These are phyloP conservation scores for Phaethon lepturus DNA, from an alignment of 2,113 vertebrate genomes.

Conservation along the genomic window DNA sequence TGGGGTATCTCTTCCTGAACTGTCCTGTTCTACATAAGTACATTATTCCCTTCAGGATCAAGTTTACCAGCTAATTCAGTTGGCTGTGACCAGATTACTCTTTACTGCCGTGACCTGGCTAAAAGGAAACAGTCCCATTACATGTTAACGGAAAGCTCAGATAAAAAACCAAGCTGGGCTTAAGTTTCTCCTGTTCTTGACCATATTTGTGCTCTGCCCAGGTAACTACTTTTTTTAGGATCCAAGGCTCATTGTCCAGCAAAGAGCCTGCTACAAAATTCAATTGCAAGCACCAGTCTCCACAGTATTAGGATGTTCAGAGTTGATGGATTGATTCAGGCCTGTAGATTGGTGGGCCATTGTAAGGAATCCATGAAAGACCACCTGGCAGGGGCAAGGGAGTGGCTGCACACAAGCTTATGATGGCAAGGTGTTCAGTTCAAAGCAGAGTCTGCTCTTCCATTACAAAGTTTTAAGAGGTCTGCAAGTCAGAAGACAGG, in stretches of 20 bases:
- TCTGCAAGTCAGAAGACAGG: background rate
- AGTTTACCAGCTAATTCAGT: background rate
- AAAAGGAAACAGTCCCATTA: background rate
- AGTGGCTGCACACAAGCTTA: background rate
- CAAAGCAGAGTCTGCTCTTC: constrained; percentile 5
- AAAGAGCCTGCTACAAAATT: background rate
- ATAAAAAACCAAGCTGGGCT: background rate
- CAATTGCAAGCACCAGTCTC: background rate
- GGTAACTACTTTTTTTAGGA: background rate
- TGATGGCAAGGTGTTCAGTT: background rate
- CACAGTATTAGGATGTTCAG: background rate
- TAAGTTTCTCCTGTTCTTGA: background rate
- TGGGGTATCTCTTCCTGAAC: background rate
- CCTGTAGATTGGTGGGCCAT: background rate
- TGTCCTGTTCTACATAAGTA: background rate
- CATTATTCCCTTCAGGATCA: background rate
- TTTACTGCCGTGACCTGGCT: background rate
- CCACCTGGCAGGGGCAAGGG: background rate
- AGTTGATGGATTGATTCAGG: background rate
- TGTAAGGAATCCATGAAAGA: background rate
- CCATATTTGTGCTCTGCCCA: background rate
- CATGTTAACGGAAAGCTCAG: background rate
- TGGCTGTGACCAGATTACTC: background rate
- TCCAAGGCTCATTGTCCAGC: background rate
- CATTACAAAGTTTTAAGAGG: background rate